Conservation (phyloP, 64 coral and sea anemone genomes). For the Montipora cactus region DNA sequence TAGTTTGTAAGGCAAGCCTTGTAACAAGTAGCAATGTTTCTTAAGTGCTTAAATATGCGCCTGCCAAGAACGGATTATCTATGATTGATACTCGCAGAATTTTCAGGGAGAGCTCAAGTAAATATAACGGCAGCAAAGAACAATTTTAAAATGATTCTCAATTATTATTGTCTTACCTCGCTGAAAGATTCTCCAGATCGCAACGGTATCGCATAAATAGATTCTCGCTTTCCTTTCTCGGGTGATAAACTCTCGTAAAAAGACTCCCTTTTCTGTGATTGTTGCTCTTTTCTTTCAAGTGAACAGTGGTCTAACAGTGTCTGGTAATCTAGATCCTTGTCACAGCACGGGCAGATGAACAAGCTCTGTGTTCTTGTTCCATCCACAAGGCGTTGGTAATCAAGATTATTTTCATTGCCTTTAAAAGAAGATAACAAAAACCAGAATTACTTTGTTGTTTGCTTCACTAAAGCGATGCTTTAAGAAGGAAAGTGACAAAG, state of each 20-base stretch:
- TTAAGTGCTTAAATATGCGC: no score
- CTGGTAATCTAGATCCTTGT: slow-evolving; percentile 12
- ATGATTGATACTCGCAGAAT: no score
- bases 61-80: no score
- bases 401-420: neutral
- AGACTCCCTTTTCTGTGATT: neutral
- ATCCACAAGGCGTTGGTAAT: neutral
- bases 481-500: neutral
- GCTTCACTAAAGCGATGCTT: neutral
- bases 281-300: neutral
- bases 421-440: neutral
- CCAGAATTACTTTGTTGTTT: neutral
- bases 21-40: no score
- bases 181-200: neutral
- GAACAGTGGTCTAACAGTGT: neutral
- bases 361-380: neutral
- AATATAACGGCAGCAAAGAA: no score
- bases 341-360: slow-evolving; percentile 26
- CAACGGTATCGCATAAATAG: neutral
- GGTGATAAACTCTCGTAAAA: slow-evolving; percentile 22
- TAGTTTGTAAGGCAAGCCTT: no score
- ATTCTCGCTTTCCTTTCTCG: neutral
- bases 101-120: no score
- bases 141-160: no score
- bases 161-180: neutral